These are phyloP conservation scores for Yponomeuta malinellus DNA, from an alignment of 2,888 invertebrate species.

Conservation along the genomic window DNA sequence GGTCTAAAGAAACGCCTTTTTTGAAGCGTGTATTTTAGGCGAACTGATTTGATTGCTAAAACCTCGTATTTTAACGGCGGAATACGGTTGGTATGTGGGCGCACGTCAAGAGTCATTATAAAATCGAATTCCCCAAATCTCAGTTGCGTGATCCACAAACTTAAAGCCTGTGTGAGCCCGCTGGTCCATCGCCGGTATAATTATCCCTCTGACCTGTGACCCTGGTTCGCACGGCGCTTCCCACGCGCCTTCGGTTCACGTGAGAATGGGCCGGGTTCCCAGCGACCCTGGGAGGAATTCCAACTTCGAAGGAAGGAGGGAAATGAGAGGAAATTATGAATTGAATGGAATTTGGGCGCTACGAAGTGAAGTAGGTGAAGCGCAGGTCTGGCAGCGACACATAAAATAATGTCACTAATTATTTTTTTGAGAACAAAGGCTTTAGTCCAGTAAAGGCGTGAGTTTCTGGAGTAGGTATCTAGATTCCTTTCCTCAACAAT, in stretches of 20 bases:
- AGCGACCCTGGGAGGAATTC: slow-evolving; percentile 40
- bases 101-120: background rate
- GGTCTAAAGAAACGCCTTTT: too few species aligned
- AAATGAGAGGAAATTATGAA: background rate
- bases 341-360: background rate
- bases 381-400: background rate
- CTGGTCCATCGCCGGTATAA: slow-evolving; percentile 30
- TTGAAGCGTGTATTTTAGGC: too few species aligned
- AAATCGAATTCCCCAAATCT: background rate
- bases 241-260: slow-evolving; percentile 62
- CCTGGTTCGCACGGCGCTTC: slow-evolving; percentile 42
- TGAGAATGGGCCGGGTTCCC: slow-evolving; percentile 62
- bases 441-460: too few species aligned
- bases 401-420: background rate
- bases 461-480: too few species aligned
- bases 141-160: background rate
- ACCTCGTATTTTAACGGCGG: too few species aligned
- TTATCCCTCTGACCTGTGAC: slow-evolving; percentile 65
- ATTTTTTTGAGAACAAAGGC: too few species aligned
- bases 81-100: too few species aligned
- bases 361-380: background rate
- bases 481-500: too few species aligned
- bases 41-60: too few species aligned
- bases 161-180: background rate
- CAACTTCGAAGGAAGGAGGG: background rate